These are phyloP conservation scores for Crax fasciolata DNA, from an alignment of 2,797 vertebrate genomes.

Conservation along the genomic window DNA sequence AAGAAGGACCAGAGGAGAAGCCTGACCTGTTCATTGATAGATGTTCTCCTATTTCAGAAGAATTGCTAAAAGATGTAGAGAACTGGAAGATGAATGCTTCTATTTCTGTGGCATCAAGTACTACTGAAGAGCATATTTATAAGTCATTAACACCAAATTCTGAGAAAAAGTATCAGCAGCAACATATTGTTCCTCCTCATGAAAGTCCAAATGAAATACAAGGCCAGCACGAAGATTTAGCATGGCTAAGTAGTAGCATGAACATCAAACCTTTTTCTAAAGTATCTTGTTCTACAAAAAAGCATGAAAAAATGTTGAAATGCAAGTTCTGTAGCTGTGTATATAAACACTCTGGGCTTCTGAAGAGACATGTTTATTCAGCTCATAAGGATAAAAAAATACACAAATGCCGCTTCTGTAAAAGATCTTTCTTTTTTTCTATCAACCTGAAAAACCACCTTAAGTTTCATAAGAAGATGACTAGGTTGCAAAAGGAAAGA, in stretches of 20 bases:
- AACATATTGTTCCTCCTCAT: neutral
- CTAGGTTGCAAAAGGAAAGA: slow-evolving; percentile 17
- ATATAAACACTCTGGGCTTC: neutral
- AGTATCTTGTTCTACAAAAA: neutral
- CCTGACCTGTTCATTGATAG: neutral
- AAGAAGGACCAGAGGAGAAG: neutral
- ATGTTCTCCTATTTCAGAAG: neutral
- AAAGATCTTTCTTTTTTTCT: slow-evolving; percentile 51
- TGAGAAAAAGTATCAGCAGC: neutral
- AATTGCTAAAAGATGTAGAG: neutral
- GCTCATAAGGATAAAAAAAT: slow-evolving; percentile 62
- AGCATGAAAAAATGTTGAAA: neutral
- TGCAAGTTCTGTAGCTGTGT: slow-evolving; percentile 63
- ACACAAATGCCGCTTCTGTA: slow-evolving; percentile 64
- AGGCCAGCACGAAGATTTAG: neutral
- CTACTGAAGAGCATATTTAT: neutral
- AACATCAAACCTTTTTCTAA: slow-evolving; percentile 29
- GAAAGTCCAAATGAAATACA: neutral
- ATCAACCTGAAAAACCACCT: slow-evolving; percentile 52
- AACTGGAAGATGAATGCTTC: neutral
- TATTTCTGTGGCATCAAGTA: neutral
- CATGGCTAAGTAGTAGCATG: neutral
- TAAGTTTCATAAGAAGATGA: slow-evolving; percentile 31
- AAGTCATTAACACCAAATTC: neutral
- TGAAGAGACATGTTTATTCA: slow-evolving; percentile 58